phyloP scores from a whole-genome alignment of 2,888 invertebrate species.

The Acanthosoma haemorrhoidale region DNA sequence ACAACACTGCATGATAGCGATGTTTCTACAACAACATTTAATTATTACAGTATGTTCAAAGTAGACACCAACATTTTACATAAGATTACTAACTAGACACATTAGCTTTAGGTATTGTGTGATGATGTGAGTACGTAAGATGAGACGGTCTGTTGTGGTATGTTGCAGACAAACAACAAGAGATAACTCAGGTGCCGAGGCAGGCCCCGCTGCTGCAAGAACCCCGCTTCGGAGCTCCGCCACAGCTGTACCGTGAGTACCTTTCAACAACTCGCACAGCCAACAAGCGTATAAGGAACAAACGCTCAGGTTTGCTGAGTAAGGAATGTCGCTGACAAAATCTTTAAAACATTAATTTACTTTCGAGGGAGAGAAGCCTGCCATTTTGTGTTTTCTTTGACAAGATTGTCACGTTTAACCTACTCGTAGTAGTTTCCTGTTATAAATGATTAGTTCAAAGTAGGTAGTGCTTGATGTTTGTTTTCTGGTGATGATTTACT shows the following conservation, averaged over 20 bases:
- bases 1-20: background rate
- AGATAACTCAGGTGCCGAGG: constrained; percentile 47
- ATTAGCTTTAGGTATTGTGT: background rate
- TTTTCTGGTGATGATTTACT: too few species aligned
- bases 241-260: constrained; percentile 82
- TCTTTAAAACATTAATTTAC: background rate
- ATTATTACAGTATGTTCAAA: background rate
- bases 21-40: constrained; percentile 1
- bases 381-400: background rate
- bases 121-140: background rate
- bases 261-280: constrained; percentile 1
- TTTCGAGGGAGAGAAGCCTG: background rate
- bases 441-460: too few species aligned
- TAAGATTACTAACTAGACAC: background rate
- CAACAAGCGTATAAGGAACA: constrained; percentile 2
- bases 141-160: background rate
- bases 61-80: background rate
- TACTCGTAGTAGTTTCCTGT: too few species aligned
- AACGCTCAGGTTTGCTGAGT: constrained; percentile 16
- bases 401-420: background rate
- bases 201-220: constrained; percentile 70
- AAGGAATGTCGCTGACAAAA: background rate
- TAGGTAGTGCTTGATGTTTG: too few species aligned
- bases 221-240: constrained; percentile 80
- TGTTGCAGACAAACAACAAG: constrained; percentile 40